Percentiles rank a stretch among this genome's conserved stretches.
phyloP scores from a whole-genome alignment of 1,140 invertebrate species.

The Meteorus sp. region DNA sequence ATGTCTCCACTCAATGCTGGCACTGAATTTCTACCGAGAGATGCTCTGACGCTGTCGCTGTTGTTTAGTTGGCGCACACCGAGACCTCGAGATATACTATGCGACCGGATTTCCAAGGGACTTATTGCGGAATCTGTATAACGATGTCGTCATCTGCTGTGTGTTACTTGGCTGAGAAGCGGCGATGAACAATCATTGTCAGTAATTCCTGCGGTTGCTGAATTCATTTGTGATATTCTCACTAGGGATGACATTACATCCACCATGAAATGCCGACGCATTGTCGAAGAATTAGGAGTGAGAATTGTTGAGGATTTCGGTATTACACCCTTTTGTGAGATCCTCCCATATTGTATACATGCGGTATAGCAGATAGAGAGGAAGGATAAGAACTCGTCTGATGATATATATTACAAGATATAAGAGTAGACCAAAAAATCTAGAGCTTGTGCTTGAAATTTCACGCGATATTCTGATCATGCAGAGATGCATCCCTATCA shows the following conservation, averaged over 20 bases:
- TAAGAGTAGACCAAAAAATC: no score
- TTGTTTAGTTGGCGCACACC: conserved; percentile 1
- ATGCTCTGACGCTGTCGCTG: conserved; percentile 16
- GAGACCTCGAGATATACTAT: not conserved
- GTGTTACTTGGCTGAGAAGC: conserved; percentile 4
- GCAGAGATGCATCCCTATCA: no score
- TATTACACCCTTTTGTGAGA: conserved; percentile 5
- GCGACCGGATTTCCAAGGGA: conserved; percentile 18
- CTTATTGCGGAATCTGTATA: conserved; percentile 21
- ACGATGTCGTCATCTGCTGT: not conserved
- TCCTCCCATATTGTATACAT: not conserved
- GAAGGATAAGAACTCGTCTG: not conserved
- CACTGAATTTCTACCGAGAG: conserved; percentile 35
- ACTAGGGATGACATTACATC: no score
- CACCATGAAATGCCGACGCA: not conserved
- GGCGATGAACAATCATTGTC: not conserved
- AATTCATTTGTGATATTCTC: no score
- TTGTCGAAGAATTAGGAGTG: not conserved
- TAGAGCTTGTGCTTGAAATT: no score
- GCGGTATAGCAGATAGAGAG: no score
- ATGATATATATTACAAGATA: not conserved
- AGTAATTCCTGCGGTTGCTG: not conserved
- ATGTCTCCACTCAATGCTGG: no score
- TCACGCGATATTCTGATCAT: no score
- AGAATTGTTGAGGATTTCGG: conserved; percentile 1